phyloP scores from a whole-genome alignment of 2,888 invertebrate genomes.

The Scaptomyza tumidula region DNA sequence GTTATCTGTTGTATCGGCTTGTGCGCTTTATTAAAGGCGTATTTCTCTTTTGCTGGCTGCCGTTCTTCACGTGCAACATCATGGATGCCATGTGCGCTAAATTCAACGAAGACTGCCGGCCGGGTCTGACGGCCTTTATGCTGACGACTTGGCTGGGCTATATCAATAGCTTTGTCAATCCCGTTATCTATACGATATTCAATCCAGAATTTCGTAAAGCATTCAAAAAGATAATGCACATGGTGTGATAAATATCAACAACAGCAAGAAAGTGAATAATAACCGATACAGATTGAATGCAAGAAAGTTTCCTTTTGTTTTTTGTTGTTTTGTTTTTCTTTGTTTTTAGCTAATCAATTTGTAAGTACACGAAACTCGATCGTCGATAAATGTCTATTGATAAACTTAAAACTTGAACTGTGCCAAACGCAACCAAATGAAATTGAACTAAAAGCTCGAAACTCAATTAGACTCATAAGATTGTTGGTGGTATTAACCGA shows the following conservation, averaged over 20 bases:
- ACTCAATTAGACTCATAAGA: conserved; percentile 61
- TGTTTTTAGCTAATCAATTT: conserved; percentile 23
- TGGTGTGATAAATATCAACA: conserved; percentile 85
- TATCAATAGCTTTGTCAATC: conserved; percentile 97
- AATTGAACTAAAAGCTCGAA: conserved; percentile 62
- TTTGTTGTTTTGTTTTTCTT: not conserved
- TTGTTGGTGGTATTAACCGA: conserved; percentile 41
- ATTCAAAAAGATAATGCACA: conserved; percentile 95
- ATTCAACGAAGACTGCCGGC: conserved; percentile 90
- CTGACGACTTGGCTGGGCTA: conserved; percentile 99
- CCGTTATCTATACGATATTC: conserved; percentile 97
- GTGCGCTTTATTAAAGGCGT: conserved; percentile 89
- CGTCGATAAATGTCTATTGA: conserved; percentile 21
- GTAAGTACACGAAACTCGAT: conserved; percentile 25
- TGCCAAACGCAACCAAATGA: conserved; percentile 58
- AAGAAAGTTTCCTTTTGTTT: too few species aligned
- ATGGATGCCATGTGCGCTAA: conserved; percentile 98
- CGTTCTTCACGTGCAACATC: conserved; percentile 99
- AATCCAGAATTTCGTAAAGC: conserved; percentile 99
- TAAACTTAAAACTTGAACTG: conserved; percentile 48
- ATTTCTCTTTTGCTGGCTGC: conserved; percentile 99
- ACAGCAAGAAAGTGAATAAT: not conserved
- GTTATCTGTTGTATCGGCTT: not conserved
- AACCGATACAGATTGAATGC: not conserved
- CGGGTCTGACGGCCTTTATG: conserved; percentile 95